Base-by-base conservation (phyloP, 2,888 invertebrate genomes). In the Drosophila hamatofila region DNA sequence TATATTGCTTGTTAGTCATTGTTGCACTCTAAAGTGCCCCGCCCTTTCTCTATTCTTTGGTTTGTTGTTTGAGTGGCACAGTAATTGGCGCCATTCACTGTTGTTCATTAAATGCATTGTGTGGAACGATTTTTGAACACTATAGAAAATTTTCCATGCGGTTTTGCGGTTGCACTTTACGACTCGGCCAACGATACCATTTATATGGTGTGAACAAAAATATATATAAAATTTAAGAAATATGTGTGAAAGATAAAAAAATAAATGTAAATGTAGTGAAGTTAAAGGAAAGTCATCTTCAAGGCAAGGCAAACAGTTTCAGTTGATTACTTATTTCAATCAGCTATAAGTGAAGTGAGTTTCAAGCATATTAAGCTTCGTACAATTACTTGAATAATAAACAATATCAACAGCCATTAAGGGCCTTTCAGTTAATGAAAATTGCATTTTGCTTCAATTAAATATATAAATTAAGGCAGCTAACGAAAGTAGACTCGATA, bases 21-120 rank as follows among this genome's bases (percentile, higher is more conserved):
- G 46, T 61, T 70, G 62, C 62, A 57, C 62, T 57, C 65, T 49
- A 57, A 49, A 57, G 79, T 49, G 33, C 35, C 12, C 14, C 21
- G 14, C 33, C 12, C 35, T 9, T 11, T 18, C 8, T 33, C 21
- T 44, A 39, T 35, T 49, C 48, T 65, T 65, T 57, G 54, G 49
- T 55, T 71, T 67, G 61, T 62, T 72, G 21, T 68, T 35, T 56
- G 64, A 56, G 58, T 57, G 69, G 64, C 64, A 67, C 66, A 37
- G 59, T 78, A 78, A 75, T 88, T 85, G 80, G 59, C 65, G 46
- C 42, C 67, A 72, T 72, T 74, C 65, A 71, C 64, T 70, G 70
- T n/a, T 74, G 67, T 81, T 87, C 59, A 79, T 89, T 77, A 72
- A 74, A 61, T 55, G 59, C 58, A 75, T 77, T 83, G 76, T 76